Evolutionary conservation across 2,888 invertebrate species (phyloP).

Genomic region (Dicycla oo): DNA sequence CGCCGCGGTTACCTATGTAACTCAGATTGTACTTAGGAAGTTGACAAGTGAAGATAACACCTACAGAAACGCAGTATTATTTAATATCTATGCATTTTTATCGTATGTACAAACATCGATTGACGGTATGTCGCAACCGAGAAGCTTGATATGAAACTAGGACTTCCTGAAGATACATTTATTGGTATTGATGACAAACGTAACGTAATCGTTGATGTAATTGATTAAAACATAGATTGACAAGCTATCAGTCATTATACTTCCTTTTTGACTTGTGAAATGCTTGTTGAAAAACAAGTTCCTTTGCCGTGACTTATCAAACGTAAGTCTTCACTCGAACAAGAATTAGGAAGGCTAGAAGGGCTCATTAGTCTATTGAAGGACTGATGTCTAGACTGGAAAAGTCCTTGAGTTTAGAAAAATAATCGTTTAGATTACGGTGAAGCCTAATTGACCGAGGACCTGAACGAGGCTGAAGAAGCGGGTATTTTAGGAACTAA

Average conservation of each 20-base stretch:
- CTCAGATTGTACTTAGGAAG: slow-evolving; percentile 65
- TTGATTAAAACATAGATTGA: slow-evolving; percentile 12
- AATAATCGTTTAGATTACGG: not conserved
- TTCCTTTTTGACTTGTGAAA: not conserved
- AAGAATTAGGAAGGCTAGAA: not conserved
- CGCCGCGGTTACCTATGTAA: slow-evolving; percentile 31
- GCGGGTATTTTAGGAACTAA: not conserved
- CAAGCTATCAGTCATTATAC: slow-evolving; percentile 18
- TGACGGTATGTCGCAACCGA: slow-evolving; percentile 63
- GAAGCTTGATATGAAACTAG: slow-evolving; percentile 50
- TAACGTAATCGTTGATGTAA: not conserved
- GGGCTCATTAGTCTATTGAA: slow-evolving; percentile 5
- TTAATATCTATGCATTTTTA: slow-evolving; percentile 57
- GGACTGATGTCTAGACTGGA: not conserved
- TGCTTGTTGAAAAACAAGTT: slow-evolving; percentile 9
- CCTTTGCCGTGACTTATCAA: slow-evolving; percentile 10
- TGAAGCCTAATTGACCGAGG: not conserved
- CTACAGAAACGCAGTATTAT: slow-evolving; percentile 51
- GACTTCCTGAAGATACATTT: slow-evolving; percentile 43
- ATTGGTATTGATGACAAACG: slow-evolving; percentile 27
- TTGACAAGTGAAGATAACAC: slow-evolving; percentile 63
- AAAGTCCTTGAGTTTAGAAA: not conserved
- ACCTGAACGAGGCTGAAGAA: not conserved
- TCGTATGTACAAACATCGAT: slow-evolving; percentile 61
- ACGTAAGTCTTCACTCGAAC: slow-evolving; percentile 26